Conservation (phyloP, 1,140 invertebrate species). For the Wiebesia pumilae region DNA sequence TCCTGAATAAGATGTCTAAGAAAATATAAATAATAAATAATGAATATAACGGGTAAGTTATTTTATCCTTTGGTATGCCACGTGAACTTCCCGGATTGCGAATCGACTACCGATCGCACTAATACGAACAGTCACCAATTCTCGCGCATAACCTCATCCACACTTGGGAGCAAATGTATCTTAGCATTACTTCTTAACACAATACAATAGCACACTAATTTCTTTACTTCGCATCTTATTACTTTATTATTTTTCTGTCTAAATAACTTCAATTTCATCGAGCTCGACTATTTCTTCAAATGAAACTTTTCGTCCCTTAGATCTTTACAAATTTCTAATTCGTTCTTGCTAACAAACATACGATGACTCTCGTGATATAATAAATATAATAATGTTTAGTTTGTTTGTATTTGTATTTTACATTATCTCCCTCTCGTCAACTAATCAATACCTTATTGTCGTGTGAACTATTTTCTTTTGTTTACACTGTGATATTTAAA, state of each 20-base stretch:
- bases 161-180: slow-evolving; percentile 52
- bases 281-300: background rate
- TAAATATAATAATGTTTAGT: slow-evolving; percentile 74
- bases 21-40: slow-evolving; percentile 68
- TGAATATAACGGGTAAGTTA: slow-evolving; percentile 60
- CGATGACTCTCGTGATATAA: slow-evolving; percentile 67
- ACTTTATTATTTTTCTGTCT: background rate
- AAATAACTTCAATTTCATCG: background rate
- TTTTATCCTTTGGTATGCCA: slow-evolving; percentile 60
- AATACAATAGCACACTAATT: slow-evolving; percentile 53
- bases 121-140: slow-evolving; percentile 54
- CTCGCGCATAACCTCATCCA: slow-evolving; percentile 12
- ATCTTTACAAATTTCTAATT: slow-evolving; percentile 37
- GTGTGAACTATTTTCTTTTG: slow-evolving; percentile 70
- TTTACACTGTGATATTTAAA: slow-evolving; percentile 47
- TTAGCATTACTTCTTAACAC: slow-evolving; percentile 54
- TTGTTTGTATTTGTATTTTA: slow-evolving; percentile 74
- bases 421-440: slow-evolving; percentile 70
- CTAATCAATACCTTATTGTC: slow-evolving; percentile 76
- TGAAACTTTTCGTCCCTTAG: background rate
- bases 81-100: slow-evolving; percentile 60
- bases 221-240: slow-evolving; percentile 7
- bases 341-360: slow-evolving; percentile 57
- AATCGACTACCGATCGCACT: slow-evolving; percentile 57
- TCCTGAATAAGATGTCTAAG: slow-evolving; percentile 60